Conservation (phyloP, 2,797 vertebrate species). For the Peromyscus aztecus region DNA sequence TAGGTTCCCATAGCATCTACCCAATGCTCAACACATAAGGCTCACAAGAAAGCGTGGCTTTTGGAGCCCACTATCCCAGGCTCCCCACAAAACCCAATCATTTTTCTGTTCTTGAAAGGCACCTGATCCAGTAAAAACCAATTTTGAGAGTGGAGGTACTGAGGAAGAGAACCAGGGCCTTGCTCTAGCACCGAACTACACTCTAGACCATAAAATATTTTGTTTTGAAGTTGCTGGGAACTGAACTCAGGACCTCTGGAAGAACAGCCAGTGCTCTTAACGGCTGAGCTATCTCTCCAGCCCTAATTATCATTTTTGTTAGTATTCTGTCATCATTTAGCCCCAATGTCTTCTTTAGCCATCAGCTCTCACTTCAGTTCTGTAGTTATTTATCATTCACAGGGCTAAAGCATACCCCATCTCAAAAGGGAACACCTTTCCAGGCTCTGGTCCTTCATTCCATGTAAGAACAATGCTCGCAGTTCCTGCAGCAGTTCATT, state of each 20-base stretch:
- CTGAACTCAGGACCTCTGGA: no score
- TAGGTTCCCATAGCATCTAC: neutral
- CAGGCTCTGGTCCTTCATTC: neutral
- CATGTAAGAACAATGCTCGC: neutral
- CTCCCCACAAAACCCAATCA: neutral
- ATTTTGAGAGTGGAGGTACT: neutral
- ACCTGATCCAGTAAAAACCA: neutral
- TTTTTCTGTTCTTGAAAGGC: neutral
- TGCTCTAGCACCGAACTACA: neutral
- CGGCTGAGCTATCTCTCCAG: no score
- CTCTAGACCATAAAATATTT: neutral
- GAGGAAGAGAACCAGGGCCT: neutral
- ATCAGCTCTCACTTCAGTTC: neutral
- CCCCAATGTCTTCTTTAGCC: neutral
- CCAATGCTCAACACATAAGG: neutral
- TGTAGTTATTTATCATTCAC: neutral
- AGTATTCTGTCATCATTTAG: neutral
- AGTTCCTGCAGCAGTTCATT: neutral
- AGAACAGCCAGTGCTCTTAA: no score
- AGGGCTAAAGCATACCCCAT: neutral
- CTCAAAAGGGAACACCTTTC: neutral
- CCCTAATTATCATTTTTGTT: neutral
- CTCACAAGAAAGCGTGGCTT: neutral
- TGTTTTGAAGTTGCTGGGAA: neutral
- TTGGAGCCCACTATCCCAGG: neutral